These are phyloP conservation scores for Platyura marginata DNA, from an alignment of 1,140 invertebrate species.

Conservation along the genomic window DNA sequence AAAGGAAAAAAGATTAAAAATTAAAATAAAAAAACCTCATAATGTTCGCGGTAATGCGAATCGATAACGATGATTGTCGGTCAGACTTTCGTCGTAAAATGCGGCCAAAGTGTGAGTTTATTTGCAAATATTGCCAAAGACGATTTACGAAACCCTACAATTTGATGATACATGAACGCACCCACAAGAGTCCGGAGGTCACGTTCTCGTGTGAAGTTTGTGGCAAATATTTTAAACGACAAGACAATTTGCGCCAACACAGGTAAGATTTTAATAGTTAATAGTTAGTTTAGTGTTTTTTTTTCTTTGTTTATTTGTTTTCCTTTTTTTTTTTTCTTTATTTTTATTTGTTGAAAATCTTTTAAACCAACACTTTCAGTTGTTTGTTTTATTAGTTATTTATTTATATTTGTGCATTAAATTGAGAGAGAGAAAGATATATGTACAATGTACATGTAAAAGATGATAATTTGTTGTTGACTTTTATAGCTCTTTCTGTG, in stretches of 20 bases:
- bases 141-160: slow-evolving; percentile 99
- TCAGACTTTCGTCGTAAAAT: slow-evolving; percentile 83
- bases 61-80: slow-evolving; percentile 76
- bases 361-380: too few species aligned
- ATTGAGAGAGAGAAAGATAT: too few species aligned
- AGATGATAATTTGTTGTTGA: too few species aligned
- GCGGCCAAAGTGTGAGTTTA: slow-evolving; percentile 90
- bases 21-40: slow-evolving; percentile 27
- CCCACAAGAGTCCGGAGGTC: slow-evolving; percentile 91
- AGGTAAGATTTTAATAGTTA: too few species aligned
- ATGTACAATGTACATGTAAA: too few species aligned
- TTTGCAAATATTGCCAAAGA: slow-evolving; percentile 97
- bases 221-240: slow-evolving; percentile 93
- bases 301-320: too few species aligned
- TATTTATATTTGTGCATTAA: too few species aligned
- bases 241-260: slow-evolving; percentile 91
- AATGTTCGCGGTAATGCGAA: slow-evolving; percentile 75
- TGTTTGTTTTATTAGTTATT: too few species aligned
- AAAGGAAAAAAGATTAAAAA: background rate
- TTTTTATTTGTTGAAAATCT: too few species aligned
- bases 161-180: slow-evolving; percentile 96
- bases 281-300: too few species aligned
- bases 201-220: slow-evolving; percentile 98
- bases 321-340: too few species aligned
- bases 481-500: too few species aligned